These are phyloP conservation scores for Nesogale talazaci DNA, from an alignment of 2,113 vertebrate genomes.

Conservation along the genomic window DNA sequence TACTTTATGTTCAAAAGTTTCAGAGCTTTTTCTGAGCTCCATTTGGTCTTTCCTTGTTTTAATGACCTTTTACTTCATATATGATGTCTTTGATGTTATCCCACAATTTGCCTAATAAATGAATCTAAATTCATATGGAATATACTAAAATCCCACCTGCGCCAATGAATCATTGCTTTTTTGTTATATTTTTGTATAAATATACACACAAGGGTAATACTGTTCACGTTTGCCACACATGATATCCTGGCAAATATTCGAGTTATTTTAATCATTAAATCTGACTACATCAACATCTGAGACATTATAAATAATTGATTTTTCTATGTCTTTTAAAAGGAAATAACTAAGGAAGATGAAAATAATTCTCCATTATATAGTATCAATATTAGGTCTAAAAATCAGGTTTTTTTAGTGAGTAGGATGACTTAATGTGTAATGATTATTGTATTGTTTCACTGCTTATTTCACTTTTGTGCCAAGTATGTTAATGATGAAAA, in stretches of 20 bases:
- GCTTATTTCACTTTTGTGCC: background rate
- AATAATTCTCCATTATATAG: conserved; percentile 9
- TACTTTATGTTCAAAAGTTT: too few relatives aligned
- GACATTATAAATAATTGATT: background rate
- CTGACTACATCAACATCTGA: background rate
- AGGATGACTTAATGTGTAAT: background rate
- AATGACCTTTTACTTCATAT: too few relatives aligned
- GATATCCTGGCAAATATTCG: conserved; percentile 28
- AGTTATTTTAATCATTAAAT: conserved; percentile 8
- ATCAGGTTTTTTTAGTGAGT: background rate
- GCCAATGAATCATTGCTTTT: background rate
- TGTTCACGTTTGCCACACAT: background rate
- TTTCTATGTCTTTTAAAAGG: background rate
- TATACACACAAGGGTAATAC: too few relatives aligned
- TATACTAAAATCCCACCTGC: background rate
- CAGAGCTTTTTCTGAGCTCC: too few relatives aligned
- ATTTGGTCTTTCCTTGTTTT: too few relatives aligned
- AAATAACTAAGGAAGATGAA: conserved; percentile 24
- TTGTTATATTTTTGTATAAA: conserved; percentile 20
- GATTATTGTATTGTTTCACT: background rate
- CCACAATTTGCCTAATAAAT: too few relatives aligned
- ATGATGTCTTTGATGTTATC: too few relatives aligned
- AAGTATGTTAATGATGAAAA: background rate
- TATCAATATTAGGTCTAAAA: background rate
- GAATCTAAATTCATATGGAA: too few relatives aligned